Conservation (phyloP, 2,113 vertebrate genomes). For the Pygoscelis adeliae region DNA sequence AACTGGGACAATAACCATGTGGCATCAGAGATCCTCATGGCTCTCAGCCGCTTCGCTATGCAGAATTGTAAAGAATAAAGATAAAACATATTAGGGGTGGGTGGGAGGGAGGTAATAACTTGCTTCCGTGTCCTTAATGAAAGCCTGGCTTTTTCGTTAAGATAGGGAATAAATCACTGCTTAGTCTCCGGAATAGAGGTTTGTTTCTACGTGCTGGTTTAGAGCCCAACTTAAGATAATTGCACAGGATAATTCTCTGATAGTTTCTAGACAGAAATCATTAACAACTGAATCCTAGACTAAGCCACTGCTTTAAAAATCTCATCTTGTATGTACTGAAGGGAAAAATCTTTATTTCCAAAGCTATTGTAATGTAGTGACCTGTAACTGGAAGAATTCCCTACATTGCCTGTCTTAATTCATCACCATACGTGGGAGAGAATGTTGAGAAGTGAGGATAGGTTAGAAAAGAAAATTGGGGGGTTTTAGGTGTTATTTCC, state of each 20-base stretch:
- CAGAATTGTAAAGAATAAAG: constrained; percentile 43
- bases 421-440: constrained; percentile 49
- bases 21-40: background rate
- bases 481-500: constrained; percentile 35
- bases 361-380: constrained; percentile 36
- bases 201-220: background rate
- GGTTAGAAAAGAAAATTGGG: constrained; percentile 54
- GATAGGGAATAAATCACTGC: background rate
- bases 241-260: background rate
- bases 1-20: constrained; percentile 16
- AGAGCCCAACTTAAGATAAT: background rate
- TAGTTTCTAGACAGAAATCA: background rate
- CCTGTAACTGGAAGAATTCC: constrained; percentile 54
- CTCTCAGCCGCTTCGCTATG: background rate
- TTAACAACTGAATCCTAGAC: constrained; percentile 1
- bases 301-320: constrained; percentile 28
- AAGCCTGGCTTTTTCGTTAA: constrained; percentile 19
- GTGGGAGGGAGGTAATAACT: background rate
- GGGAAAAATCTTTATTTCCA: constrained; percentile 46
- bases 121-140: constrained; percentile 15
- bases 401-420: constrained; percentile 51
- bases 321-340: constrained; percentile 8
- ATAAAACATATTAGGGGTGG: constrained; percentile 31
- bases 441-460: constrained; percentile 27
- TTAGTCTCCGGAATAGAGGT: background rate